Conservation (phyloP, 2,113 vertebrate species). For the Melozone crissalis region DNA sequence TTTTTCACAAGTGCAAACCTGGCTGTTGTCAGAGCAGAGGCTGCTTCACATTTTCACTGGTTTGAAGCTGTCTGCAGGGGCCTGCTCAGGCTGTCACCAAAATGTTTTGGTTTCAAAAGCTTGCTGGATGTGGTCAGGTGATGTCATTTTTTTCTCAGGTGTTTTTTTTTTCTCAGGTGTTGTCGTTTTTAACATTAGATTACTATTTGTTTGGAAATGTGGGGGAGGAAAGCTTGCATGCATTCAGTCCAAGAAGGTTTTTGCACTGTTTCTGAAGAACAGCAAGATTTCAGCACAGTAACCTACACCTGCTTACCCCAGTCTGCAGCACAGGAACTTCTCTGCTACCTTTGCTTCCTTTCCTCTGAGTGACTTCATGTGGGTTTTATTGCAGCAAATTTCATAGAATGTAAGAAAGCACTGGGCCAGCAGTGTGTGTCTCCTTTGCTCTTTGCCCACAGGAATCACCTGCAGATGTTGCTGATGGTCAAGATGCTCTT, state of each 20-base stretch:
- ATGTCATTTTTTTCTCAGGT: accelerated
- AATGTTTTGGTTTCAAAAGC: background rate
- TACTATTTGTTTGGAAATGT: accelerated
- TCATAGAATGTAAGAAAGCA: background rate
- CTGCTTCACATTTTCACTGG: background rate
- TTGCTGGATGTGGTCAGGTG: background rate
- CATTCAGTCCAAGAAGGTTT: background rate
- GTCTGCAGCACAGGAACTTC: background rate
- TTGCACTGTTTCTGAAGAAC: background rate
- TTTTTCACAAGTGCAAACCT: background rate
- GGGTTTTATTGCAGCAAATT: background rate
- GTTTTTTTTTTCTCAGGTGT: too few species aligned
- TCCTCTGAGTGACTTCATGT: background rate
- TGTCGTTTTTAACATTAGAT: accelerated
- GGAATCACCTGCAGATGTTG: background rate
- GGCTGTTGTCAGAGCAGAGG: background rate
- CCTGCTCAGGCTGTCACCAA: background rate
- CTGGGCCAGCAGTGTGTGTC: background rate
- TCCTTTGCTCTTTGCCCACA: background rate
- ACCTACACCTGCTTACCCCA: background rate
- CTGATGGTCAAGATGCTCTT: background rate
- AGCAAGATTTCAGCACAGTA: background rate
- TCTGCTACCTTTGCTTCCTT: background rate
- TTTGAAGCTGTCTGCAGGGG: background rate
- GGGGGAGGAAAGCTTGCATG: background rate